Conservation (phyloP, 2,113 vertebrate genomes). For the Hyla sarda region DNA sequence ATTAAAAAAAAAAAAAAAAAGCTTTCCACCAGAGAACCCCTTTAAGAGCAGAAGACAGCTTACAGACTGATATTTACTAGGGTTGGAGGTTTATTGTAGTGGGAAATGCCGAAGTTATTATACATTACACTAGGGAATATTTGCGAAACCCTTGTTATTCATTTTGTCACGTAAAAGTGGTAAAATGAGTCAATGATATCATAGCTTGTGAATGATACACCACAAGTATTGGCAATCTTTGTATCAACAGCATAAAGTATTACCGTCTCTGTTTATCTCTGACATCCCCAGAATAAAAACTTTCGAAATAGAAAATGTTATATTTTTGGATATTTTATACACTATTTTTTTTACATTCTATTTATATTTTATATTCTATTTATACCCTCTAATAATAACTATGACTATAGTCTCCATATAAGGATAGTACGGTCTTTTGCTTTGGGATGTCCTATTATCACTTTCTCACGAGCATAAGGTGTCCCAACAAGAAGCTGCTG, state of each 20-base stretch:
- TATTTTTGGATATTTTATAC: no score
- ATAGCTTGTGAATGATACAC: background rate
- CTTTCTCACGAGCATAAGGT: no score
- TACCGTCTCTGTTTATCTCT: background rate
- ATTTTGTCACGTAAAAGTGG: background rate
- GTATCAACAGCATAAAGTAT: background rate
- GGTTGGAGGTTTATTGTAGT: background rate
- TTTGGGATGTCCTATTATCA: no score
- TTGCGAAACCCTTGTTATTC: background rate
- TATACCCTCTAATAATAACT: background rate
- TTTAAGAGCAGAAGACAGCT: background rate
- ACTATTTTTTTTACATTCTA: no score
- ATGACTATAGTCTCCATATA: background rate
- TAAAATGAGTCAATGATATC: background rate
- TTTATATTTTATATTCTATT: no score
- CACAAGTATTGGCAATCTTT: no score
- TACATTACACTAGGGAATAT: background rate
- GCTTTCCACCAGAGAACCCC: no score
- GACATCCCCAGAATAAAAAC: background rate
- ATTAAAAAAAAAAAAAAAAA: no score
- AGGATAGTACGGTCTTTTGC: no score
- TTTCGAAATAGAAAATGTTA: background rate
- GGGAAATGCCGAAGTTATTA: background rate
- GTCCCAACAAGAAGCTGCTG: background rate
- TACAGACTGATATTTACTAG: background rate